Percentiles rank a stretch among this genome's conserved stretches.
Conservation (phyloP, 2,113 vertebrate species). For the Anguilla japonica region DNA sequence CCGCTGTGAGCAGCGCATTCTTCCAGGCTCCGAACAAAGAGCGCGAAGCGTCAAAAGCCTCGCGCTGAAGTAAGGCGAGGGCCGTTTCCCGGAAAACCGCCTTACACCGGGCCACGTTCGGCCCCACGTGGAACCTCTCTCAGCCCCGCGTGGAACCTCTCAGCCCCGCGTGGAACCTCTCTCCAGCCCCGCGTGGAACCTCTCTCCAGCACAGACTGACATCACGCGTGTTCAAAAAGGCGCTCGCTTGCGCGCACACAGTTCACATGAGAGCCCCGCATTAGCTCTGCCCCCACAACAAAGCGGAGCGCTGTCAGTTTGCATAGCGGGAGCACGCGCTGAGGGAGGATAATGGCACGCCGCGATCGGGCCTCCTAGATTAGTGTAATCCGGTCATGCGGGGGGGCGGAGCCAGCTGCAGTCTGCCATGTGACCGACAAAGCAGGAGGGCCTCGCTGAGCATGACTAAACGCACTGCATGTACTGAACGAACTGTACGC, state of each 20-base stretch:
- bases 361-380: background rate
- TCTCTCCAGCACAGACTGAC: background rate
- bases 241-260: background rate
- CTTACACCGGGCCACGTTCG: background rate
- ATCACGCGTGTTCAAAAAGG: background rate
- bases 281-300: background rate
- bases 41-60: background rate
- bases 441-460: background rate
- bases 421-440: background rate
- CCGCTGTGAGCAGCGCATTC: background rate
- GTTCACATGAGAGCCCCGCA: background rate
- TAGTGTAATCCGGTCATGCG: constrained; percentile 17
- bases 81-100: background rate
- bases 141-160: too few relatives aligned
- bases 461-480: background rate
- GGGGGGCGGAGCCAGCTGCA: background rate
- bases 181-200: too few relatives aligned
- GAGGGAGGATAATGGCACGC: background rate
- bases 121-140: too few relatives aligned
- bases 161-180: too few relatives aligned
- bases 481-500: background rate
- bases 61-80: background rate
- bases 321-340: background rate
- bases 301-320: background rate
- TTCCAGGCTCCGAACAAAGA: background rate